Base-by-base conservation (phyloP, 2,888 invertebrate species). In the Atrina japonica region DNA sequence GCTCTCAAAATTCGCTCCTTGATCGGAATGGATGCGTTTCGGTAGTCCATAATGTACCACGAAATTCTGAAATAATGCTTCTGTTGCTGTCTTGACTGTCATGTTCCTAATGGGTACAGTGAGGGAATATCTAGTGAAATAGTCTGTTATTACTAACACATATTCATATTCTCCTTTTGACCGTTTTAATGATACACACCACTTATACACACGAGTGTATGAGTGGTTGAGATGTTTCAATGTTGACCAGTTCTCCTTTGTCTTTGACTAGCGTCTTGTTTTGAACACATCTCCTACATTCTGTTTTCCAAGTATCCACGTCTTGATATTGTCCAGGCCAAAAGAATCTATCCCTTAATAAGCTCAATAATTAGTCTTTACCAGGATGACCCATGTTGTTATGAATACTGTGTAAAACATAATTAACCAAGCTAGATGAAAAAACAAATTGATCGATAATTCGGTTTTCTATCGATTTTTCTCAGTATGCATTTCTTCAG, bases 11-110 rank as follows among this genome's bases (percentile, higher is more conserved):
- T n/a, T n/a, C n/a, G n/a, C n/a, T 16, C 73, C 75, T 53, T 75
- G 73, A 30, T 76, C 75, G 3, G 68, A 55, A 43, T 75, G 77
- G 6, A 77, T 40, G 2, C 55, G 29, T 25, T 56, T 49, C 0
- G 71, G 77, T 18, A 78, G 43, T 3, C 77, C 75, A 29, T 64
- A 77, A 49, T 71, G 65, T 3, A 72, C 16, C 3, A 75, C 30
- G 27, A 75, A 75, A 18, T 65, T 59, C 40, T 53, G 27, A 43
- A 50, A 66, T 18, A 74, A 40, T 3, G 29, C 70, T 27, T 73
- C 61, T 18, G 66, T 55, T 41, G 73, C 71, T n/a, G 73, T 68
- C 30, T 68, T 68, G 2, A 73, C 73, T 21, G 70, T 70, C 49
- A 64, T 56, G 21, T 75, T 73, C 16, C 27, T 72, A 0, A 69